Conservation (phyloP, 1,140 invertebrate species). For the Metopolophium dirhodum region DNA sequence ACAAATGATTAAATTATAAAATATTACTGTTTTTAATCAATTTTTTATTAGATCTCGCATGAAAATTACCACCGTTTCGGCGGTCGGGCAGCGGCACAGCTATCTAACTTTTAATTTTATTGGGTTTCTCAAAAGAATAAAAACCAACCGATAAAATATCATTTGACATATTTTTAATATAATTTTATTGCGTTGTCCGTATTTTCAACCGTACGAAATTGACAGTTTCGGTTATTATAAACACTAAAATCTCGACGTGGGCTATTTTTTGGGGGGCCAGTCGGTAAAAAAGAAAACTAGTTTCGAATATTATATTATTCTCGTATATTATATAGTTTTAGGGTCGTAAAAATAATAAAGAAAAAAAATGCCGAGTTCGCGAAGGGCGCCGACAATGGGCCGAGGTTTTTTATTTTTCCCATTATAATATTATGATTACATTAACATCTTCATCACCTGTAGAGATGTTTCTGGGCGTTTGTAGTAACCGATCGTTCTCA, state of each 20-base stretch:
- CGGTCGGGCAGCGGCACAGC: neutral
- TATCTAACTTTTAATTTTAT: neutral
- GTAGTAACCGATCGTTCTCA: constrained; percentile 40
- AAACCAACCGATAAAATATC: constrained; percentile 31
- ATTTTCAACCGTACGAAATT: constrained; percentile 23
- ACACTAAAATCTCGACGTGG: constrained; percentile 26
- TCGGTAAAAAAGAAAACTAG: constrained; percentile 31
- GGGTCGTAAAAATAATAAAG: constrained; percentile 50
- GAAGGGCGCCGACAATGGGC: constrained; percentile 49
- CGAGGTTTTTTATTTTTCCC: constrained; percentile 30
- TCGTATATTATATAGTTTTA: constrained; percentile 10
- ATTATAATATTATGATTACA: constrained; percentile 56
- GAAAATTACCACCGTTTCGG: neutral
- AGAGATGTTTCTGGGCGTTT: constrained; percentile 38
- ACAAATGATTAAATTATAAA: neutral
- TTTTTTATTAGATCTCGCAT: constrained; percentile 33
- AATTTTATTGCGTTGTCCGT: constrained; percentile 41
- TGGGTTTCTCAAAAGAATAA: neutral
- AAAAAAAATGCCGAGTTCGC: constrained; percentile 23
- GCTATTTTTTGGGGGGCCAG: constrained; percentile 29
- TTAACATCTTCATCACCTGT: constrained; percentile 56
- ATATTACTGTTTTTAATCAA: neutral
- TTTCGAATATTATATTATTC: constrained; percentile 45
- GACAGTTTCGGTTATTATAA: constrained; percentile 36
- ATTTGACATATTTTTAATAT: constrained; percentile 48